Percentiles rank a stretch among this genome's conserved stretches.
Conservation (phyloP, 2,797 vertebrate genomes). For the Columba guinea region DNA sequence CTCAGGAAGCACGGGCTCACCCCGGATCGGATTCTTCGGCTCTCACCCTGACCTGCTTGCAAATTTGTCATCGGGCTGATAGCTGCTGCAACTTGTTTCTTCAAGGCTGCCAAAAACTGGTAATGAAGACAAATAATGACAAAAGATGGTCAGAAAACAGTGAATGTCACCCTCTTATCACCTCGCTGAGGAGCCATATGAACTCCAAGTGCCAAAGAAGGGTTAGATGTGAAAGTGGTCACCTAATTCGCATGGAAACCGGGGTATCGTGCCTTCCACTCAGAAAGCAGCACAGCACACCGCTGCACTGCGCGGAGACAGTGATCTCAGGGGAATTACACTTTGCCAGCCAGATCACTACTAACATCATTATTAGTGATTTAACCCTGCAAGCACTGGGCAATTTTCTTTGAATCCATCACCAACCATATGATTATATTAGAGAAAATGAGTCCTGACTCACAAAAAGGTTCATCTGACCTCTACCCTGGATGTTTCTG, state of each 20-base stretch:
- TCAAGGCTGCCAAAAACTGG: slow-evolving; percentile 42
- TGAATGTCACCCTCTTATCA: background rate
- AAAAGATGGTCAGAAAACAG: background rate
- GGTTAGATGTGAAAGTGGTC: background rate
- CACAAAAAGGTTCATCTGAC: slow-evolving; percentile 22
- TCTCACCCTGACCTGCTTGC: slow-evolving; percentile 39
- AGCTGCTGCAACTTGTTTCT: background rate
- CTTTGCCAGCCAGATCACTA: slow-evolving; percentile 34
- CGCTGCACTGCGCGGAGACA: slow-evolving; percentile 11
- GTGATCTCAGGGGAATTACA: slow-evolving; percentile 27
- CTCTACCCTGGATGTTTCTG: slow-evolving; percentile 1
- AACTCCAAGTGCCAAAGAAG: background rate
- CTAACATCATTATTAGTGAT: slow-evolving; percentile 63
- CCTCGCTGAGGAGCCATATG: background rate
- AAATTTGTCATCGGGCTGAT: slow-evolving; percentile 39
- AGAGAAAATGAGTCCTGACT: slow-evolving; percentile 39
- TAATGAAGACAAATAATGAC: slow-evolving; percentile 56
- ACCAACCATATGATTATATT: slow-evolving; percentile 18
- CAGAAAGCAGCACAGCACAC: background rate
- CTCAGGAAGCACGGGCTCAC: background rate
- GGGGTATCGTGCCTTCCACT: background rate
- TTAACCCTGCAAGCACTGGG: slow-evolving; percentile 59
- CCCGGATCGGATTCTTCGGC: background rate
- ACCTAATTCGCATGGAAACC: background rate
- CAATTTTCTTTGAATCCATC: slow-evolving; percentile 46